Conservation (phyloP, 2,888 invertebrate species). For the Atherix ibis region DNA sequence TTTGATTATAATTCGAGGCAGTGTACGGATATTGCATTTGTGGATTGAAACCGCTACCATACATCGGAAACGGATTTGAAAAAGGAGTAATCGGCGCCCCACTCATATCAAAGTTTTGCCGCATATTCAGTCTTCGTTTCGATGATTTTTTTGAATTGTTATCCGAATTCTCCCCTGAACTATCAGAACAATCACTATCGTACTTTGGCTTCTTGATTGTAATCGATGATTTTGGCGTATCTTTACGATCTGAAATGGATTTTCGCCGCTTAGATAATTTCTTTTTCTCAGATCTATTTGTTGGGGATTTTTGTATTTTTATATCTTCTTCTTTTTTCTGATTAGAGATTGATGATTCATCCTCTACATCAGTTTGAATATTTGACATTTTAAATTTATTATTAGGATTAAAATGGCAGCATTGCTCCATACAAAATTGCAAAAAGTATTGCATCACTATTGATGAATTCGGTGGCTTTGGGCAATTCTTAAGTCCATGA, state of each 20-base stretch:
- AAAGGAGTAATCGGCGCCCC: slow-evolving; percentile 1
- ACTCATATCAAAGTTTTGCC: not conserved
- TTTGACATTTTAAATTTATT: too few species aligned
- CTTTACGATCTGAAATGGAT: not conserved
- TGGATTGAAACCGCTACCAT: not conserved
- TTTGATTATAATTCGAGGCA: slow-evolving; percentile 5
- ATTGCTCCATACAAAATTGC: slow-evolving; percentile 26
- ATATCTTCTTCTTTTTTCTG: not conserved
- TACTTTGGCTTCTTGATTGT: not conserved
- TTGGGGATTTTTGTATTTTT: not conserved
- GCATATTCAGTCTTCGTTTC: not conserved
- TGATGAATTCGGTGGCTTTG: slow-evolving; percentile 22
- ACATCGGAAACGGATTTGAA: slow-evolving; percentile 2
- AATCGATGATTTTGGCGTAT: not conserved
- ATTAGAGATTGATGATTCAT: too few species aligned
- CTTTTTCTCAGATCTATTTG: not conserved
- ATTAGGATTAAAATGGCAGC: slow-evolving; percentile 5
- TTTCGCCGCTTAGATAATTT: not conserved
- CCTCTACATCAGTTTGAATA: too few species aligned
- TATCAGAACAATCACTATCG: not conserved
- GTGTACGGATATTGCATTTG: too few species aligned
- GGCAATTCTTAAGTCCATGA: slow-evolving; percentile 21
- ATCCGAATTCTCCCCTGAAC: slow-evolving; percentile 1
- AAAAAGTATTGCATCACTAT: slow-evolving; percentile 24
- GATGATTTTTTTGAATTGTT: not conserved